Percentiles rank a stretch among this genome's conserved stretches.
Evolutionary conservation across 1,140 invertebrate species (phyloP).

Genomic region (Atopsyche davidsoni): DNA sequence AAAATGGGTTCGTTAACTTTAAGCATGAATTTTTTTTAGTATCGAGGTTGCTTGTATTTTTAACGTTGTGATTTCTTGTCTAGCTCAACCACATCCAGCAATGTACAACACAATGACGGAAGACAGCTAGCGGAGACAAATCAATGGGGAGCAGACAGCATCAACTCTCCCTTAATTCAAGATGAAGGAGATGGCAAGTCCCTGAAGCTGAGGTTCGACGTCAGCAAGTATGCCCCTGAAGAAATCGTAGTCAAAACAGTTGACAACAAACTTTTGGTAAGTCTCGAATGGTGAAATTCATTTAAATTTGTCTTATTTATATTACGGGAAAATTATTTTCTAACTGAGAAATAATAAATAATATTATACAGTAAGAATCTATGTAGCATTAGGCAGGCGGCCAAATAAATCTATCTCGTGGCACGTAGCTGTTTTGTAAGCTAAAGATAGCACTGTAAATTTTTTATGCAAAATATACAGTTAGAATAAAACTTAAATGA

Average conservation of each 20-base stretch:
- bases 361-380: conserved; percentile 7
- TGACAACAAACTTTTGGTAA: conserved; percentile 90
- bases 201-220: conserved; percentile 87
- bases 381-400: conserved; percentile 16
- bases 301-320: neutral
- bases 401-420: conserved; percentile 15
- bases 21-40: too few relatives aligned
- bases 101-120: conserved; percentile 49
- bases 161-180: conserved; percentile 87
- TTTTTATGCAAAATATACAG: too few relatives aligned
- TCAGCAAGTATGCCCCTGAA: conserved; percentile 89
- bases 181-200: conserved; percentile 86
- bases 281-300: conserved; percentile 33
- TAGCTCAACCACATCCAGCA: conserved; percentile 56
- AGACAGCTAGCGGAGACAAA: conserved; percentile 49
- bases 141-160: conserved; percentile 51
- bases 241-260: conserved; percentile 96
- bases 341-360: conserved; percentile 3
- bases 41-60: too few relatives aligned
- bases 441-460: too few relatives aligned
- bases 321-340: neutral
- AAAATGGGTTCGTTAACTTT: too few relatives aligned
- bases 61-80: conserved; percentile 28
- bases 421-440: too few relatives aligned
- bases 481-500: too few relatives aligned